phyloP scores from a whole-genome alignment of 1,140 invertebrate species.

The Arion vulgaris region DNA sequence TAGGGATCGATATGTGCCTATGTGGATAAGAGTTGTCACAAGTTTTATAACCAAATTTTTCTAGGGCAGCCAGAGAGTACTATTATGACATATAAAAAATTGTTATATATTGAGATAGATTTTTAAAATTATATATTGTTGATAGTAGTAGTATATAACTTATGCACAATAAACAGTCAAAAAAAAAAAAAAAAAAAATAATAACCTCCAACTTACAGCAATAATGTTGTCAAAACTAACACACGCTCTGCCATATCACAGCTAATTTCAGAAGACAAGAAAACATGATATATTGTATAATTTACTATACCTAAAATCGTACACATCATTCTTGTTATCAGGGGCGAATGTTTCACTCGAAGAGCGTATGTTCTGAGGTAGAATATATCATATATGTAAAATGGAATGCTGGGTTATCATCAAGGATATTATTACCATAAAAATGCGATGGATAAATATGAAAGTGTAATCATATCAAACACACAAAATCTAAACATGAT shows the following conservation, averaged over 20 bases:
- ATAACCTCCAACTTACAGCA: not conserved
- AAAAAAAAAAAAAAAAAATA: no score
- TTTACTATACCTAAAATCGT: no score
- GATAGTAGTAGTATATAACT: no score
- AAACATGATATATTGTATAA: no score
- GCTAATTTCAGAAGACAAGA: not conserved
- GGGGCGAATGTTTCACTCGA: not conserved
- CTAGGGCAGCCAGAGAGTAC: conserved; percentile 40
- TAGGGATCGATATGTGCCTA: conserved; percentile 72
- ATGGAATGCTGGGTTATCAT: conserved; percentile 3
- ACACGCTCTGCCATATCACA: not conserved
- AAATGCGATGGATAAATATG: not conserved
- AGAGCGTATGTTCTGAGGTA: not conserved
- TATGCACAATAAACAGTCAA: not conserved
- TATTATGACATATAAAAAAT: no score
- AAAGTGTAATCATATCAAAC: not conserved
- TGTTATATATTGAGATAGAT: no score
- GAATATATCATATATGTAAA: not conserved
- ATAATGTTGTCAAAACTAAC: not conserved
- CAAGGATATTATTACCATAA: not conserved
- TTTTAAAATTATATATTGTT: no score
- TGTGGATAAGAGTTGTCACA: conserved; percentile 74
- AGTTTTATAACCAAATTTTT: conserved; percentile 73
- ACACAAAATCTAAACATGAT: no score
- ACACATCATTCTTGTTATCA: not conserved